Percentiles rank a stretch among this genome's conserved stretches.
phyloP scores from a whole-genome alignment of 2,888 invertebrate genomes.

The Thymelicus lineola region DNA sequence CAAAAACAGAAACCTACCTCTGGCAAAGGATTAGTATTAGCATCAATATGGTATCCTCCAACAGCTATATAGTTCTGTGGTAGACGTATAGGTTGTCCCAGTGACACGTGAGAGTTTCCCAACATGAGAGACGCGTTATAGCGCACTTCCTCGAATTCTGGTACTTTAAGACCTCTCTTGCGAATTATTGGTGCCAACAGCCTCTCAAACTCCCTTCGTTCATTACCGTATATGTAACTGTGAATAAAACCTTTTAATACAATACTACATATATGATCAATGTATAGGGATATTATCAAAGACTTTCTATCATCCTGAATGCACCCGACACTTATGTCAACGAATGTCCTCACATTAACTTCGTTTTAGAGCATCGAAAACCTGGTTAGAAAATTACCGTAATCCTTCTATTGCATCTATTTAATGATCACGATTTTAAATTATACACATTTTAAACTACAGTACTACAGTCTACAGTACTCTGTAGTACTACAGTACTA shows the following conservation, averaged over 20 bases:
- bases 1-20: slow-evolving; percentile 44
- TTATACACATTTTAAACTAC: too few relatives aligned
- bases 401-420: too few relatives aligned
- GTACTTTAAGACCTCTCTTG: slow-evolving; percentile 48
- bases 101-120: slow-evolving; percentile 54
- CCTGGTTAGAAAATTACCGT: too few relatives aligned
- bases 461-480: too few relatives aligned
- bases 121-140: slow-evolving; percentile 56
- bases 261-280: too few relatives aligned
- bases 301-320: too few relatives aligned
- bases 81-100: slow-evolving; percentile 49
- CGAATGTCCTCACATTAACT: too few relatives aligned
- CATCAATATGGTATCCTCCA: slow-evolving; percentile 57
- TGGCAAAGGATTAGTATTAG: slow-evolving; percentile 45
- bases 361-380: too few relatives aligned
- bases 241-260: slow-evolving; percentile 12
- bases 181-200: slow-evolving; percentile 47
- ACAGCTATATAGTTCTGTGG: slow-evolving; percentile 56
- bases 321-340: too few relatives aligned
- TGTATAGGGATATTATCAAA: too few relatives aligned
- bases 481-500: too few relatives aligned
- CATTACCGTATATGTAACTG: slow-evolving; percentile 42
- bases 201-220: slow-evolving; percentile 46
- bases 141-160: slow-evolving; percentile 46
- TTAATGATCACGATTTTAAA: too few relatives aligned